phyloP scores from a whole-genome alignment of 2,888 invertebrate genomes.

The Notocelia uddmanniana region DNA sequence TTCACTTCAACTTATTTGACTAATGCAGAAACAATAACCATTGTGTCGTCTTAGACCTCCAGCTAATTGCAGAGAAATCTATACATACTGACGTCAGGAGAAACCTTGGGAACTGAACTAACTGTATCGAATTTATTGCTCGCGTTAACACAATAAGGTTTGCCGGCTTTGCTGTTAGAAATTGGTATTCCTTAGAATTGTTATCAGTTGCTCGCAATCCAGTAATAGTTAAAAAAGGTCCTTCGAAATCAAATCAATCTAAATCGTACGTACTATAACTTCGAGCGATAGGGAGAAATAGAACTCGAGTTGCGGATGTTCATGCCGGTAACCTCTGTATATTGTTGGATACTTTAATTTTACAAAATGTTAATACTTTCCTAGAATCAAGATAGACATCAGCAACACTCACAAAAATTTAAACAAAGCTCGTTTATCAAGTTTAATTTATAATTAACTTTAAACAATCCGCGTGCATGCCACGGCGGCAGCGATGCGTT shows the following conservation, averaged over 20 bases:
- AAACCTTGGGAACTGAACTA: conserved; percentile 31
- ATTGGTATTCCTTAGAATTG: too few relatives aligned
- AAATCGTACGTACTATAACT: too few relatives aligned
- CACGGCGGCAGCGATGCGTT: conserved; percentile 50
- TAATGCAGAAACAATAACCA: conserved; percentile 18
- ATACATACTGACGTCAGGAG: background rate
- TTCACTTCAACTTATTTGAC: background rate
- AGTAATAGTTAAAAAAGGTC: too few relatives aligned
- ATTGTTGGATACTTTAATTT: background rate
- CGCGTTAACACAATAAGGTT: background rate
- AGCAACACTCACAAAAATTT: background rate
- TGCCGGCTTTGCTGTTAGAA: background rate
- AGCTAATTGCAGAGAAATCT: conserved; percentile 11
- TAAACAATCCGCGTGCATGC: conserved; percentile 48
- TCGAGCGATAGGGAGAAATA: too few relatives aligned
- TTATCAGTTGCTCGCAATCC: too few relatives aligned
- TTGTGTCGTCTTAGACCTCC: conserved; percentile 2
- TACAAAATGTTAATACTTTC: background rate
- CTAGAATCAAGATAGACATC: conserved; percentile 16
- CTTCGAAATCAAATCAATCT: too few relatives aligned
- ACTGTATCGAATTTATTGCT: background rate
- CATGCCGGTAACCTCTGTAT: too few relatives aligned
- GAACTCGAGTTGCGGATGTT: too few relatives aligned
- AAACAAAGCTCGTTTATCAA: conserved; percentile 30
- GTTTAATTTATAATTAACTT: conserved; percentile 38